Evolutionary conservation across 2,888 invertebrate genomes (phyloP).

Genomic region (Arge pagana): DNA sequence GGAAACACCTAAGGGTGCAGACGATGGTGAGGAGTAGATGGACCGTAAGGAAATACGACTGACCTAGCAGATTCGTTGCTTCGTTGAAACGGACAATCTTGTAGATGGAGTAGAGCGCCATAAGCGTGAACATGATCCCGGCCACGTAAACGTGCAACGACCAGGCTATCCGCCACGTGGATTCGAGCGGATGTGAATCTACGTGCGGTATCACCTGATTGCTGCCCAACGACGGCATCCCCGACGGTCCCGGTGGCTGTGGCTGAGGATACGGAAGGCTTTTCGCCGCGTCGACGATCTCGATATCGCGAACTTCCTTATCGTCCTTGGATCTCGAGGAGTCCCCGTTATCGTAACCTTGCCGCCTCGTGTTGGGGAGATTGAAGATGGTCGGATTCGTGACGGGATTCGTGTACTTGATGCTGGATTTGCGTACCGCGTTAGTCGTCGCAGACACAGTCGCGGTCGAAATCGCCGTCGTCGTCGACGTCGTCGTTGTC

Average conservation of each 20-base stretch:
- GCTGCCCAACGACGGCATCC: slow-evolving; percentile 39
- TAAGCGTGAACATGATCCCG: slow-evolving; percentile 80
- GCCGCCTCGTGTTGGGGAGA: slow-evolving; percentile 49
- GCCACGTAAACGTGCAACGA: slow-evolving; percentile 88
- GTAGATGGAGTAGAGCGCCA: slow-evolving; percentile 84
- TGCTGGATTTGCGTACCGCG: slow-evolving; percentile 28
- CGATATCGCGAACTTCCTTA: slow-evolving; percentile 48
- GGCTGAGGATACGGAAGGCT: slow-evolving; percentile 52
- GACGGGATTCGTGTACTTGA: slow-evolving; percentile 32
- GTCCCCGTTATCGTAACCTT: slow-evolving; percentile 43
- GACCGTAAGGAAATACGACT: slow-evolving; percentile 85
- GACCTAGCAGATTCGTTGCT: slow-evolving; percentile 83
- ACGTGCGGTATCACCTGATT: slow-evolving; percentile 54
- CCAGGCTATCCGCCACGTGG: slow-evolving; percentile 86
- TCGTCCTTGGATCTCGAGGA: slow-evolving; percentile 37
- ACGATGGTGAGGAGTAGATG: slow-evolving; percentile 82
- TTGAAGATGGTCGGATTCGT: slow-evolving; percentile 54
- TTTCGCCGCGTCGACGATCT: slow-evolving; percentile 50
- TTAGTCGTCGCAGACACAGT: slow-evolving; percentile 38
- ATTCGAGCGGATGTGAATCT: slow-evolving; percentile 57
- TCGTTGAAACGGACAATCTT: slow-evolving; percentile 86
- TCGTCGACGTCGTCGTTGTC: slow-evolving; percentile 29
- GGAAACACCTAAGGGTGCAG: slow-evolving; percentile 82
- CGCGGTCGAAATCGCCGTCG: slow-evolving; percentile 32
- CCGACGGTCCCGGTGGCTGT: slow-evolving; percentile 50